Evolutionary conservation across 2,888 invertebrate genomes (phyloP), one percentile per base, ranked within the genome.

Genomic region (Blera fallax): DNA sequence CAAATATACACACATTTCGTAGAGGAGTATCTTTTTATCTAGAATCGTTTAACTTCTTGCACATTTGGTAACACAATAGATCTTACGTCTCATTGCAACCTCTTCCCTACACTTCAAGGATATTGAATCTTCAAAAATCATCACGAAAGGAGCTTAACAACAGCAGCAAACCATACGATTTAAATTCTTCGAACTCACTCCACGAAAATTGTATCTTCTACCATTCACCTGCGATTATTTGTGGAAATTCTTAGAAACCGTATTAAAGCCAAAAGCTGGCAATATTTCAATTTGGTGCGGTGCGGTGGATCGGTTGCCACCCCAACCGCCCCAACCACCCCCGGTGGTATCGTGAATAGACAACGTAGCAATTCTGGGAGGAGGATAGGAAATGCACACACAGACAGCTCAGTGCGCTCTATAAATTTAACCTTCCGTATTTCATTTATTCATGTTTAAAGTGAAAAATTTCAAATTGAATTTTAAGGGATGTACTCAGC

Each of bases 381-480:
- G 24, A 43, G 43, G 73, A 45, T 45, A 62, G 54, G 52, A 82
- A 58, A 56, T 70, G 50, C 62, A 54, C 48, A 64, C 76, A 72
- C 6, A 58, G n/a, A 65, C 45, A 40, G 34, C 45, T 11, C 37
- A 21, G 48, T 48, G 40, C 29, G 64, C 48, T 69, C 74, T 65
- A 85, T 85, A 65, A 85, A 81, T 81, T 70, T 65, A 76, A 81
- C 81, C 76, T 81, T 70, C 74, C 81, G 81, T 50, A 77, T 81
- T 81, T 85, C 85, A 85, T 77, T 81, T 81, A 81, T 85, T 85
- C 67, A 85, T 85, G 81, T 70, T 81, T 85, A 81, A 77, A 77
- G 81, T 76, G 77, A 85, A 85, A 81, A 81, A 81, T 77, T 85
- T 67, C 60, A 81, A 85, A 85, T 85, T 85, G 85, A 85, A 85